Conservation (phyloP, 2,113 vertebrate species). For the Ivindomyrus marchei region DNA sequence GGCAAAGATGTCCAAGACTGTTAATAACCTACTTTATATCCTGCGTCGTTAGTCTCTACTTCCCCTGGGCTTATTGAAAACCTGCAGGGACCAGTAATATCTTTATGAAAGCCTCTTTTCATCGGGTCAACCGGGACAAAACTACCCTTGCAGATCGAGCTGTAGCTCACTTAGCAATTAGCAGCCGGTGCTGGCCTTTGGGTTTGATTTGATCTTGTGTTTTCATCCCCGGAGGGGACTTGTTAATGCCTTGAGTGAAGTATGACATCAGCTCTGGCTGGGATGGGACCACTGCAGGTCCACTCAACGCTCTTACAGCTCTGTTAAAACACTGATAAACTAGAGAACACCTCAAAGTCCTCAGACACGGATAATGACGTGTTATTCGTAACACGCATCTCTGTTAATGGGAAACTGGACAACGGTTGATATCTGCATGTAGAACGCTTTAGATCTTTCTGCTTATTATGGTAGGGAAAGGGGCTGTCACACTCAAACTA, state of each 20-base stretch:
- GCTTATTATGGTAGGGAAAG: not conserved
- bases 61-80: not conserved
- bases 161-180: not conserved
- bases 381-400: not conserved
- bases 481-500: not conserved
- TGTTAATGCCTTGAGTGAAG: not conserved
- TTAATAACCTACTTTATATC: slow-evolving; percentile 10
- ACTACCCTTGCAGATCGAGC: not conserved
- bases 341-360: not conserved
- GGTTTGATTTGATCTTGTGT: not conserved
- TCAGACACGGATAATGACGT: not conserved
- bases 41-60: not conserved
- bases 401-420: not conserved
- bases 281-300: not conserved
- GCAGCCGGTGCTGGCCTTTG: not conserved
- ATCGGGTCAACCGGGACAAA: slow-evolving; percentile 5
- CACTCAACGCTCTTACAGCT: not conserved
- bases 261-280: not conserved
- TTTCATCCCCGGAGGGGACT: not conserved
- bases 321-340: not conserved
- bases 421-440: not conserved
- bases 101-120: slow-evolving; percentile 17
- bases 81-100: not conserved
- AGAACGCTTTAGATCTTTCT: not conserved
- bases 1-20: not conserved